Conservation (phyloP, 1,140 invertebrate species). For the Pachyrhynchus sulphureomaculatus region DNA sequence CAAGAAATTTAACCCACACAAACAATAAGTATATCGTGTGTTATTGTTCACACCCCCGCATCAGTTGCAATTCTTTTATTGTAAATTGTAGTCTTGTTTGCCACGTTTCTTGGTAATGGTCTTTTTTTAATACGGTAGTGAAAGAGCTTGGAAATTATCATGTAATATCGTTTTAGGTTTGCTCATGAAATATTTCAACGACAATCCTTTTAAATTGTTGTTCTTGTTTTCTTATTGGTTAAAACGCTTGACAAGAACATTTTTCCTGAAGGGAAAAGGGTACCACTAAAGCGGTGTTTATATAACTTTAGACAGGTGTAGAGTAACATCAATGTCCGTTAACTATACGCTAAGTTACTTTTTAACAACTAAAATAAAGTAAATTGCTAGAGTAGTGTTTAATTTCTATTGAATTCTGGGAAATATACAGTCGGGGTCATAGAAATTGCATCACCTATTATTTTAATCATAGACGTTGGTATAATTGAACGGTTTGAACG, state of each 20-base stretch:
- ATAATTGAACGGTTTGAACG: too few species aligned
- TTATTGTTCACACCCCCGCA: slow-evolving; percentile 11
- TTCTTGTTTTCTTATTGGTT: too few species aligned
- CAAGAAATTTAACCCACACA: slow-evolving; percentile 12
- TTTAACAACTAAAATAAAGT: slow-evolving; percentile 6
- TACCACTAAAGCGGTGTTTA: too few species aligned
- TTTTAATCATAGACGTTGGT: too few species aligned
- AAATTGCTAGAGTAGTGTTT: not conserved
- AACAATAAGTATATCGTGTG: not conserved
- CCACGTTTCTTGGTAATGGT: not conserved
- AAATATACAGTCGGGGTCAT: too few species aligned
- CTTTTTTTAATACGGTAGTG: not conserved
- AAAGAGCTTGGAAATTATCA: not conserved
- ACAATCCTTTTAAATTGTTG: too few species aligned
- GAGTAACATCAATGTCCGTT: slow-evolving; percentile 8
- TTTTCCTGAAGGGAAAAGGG: too few species aligned
- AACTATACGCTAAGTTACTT: slow-evolving; percentile 5
- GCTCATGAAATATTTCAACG: too few species aligned
- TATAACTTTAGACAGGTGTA: slow-evolving; percentile 1
- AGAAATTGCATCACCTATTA: too few species aligned
- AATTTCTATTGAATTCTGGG: not conserved
- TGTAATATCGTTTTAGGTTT: too few species aligned
- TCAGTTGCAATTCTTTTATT: not conserved
- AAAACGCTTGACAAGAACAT: too few species aligned
- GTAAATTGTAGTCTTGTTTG: slow-evolving; percentile 13